A percentile compares a stretch with the other conserved stretches of the same genome.
These are phyloP conservation scores for Pogoniulus pusillus DNA, from an alignment of 2,797 vertebrate species.

Conservation along the genomic window DNA sequence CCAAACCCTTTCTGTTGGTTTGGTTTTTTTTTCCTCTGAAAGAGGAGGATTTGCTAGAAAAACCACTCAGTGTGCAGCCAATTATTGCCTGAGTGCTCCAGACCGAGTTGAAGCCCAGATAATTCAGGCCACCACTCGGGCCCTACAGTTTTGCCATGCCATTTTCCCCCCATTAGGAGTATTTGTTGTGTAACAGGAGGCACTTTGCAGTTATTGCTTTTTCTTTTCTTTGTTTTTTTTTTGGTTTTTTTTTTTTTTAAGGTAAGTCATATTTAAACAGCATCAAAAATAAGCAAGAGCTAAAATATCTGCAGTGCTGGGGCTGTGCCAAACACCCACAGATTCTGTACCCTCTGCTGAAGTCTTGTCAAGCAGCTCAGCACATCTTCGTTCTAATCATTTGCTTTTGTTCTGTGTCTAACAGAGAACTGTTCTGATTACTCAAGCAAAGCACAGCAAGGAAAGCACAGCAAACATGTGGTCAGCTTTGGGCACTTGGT, in stretches of 20 bases:
- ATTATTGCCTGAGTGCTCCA: background rate
- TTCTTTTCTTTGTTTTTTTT: background rate
- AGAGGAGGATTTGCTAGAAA: background rate
- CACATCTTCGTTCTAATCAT: constrained; percentile 63
- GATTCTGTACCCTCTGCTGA: constrained; percentile 50
- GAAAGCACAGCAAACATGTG: background rate
- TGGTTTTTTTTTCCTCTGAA: background rate
- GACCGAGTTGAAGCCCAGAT: background rate
- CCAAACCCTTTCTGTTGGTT: background rate
- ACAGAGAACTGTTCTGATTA: constrained; percentile 51
- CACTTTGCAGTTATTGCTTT: constrained; percentile 15
- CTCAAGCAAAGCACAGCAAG: constrained; percentile 38
- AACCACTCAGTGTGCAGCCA: background rate
- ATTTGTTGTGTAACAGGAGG: constrained; percentile 45
- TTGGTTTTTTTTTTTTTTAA: constrained; percentile 13
- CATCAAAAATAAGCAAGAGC: constrained; percentile 65
- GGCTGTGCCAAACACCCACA: constrained; percentile 66
- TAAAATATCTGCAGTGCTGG: constrained; percentile 70
- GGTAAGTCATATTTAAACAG: constrained; percentile 54
- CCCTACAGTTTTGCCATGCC: background rate
- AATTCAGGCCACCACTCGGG: background rate
- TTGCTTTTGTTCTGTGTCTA: constrained; percentile 47
- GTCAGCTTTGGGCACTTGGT: background rate
- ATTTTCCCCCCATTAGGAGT: background rate
- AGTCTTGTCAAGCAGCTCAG: constrained; percentile 61